These are phyloP conservation scores for Muscicapa comitata DNA, from an alignment of 2,797 vertebrate species.

Conservation along the genomic window DNA sequence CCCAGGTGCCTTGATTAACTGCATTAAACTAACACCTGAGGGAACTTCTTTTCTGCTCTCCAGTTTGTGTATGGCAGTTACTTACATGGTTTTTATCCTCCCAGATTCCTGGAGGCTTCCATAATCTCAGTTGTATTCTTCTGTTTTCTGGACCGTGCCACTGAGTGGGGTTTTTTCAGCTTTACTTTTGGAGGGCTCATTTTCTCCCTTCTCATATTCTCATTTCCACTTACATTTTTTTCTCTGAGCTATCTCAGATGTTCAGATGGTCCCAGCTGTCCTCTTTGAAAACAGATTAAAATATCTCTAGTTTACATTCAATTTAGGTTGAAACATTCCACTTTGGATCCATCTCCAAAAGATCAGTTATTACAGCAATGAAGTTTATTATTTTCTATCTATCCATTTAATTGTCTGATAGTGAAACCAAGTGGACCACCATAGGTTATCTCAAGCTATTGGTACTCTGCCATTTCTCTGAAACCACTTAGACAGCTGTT, in stretches of 20 bases:
- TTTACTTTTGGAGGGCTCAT: background rate
- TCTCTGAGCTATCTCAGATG: background rate
- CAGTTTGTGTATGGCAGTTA: background rate
- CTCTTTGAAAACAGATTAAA: background rate
- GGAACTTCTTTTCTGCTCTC: background rate
- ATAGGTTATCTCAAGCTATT: background rate
- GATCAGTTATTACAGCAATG: background rate
- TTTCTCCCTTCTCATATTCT: background rate
- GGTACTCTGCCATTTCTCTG: background rate
- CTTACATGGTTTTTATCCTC: background rate
- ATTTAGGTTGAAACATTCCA: background rate
- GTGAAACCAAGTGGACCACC: background rate
- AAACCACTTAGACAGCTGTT: background rate
- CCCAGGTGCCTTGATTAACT: background rate
- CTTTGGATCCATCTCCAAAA: background rate
- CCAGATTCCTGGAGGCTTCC: background rate
- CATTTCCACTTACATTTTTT: background rate
- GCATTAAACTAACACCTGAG: background rate
- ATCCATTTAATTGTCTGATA: background rate
- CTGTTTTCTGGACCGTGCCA: background rate
- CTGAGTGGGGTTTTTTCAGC: background rate
- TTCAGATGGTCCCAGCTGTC: background rate
- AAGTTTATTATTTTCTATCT: background rate
- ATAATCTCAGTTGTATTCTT: background rate
- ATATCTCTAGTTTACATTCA: background rate